Base-by-base conservation (phyloP, 2,113 vertebrate genomes). In the Lepisosteus osseus region DNA sequence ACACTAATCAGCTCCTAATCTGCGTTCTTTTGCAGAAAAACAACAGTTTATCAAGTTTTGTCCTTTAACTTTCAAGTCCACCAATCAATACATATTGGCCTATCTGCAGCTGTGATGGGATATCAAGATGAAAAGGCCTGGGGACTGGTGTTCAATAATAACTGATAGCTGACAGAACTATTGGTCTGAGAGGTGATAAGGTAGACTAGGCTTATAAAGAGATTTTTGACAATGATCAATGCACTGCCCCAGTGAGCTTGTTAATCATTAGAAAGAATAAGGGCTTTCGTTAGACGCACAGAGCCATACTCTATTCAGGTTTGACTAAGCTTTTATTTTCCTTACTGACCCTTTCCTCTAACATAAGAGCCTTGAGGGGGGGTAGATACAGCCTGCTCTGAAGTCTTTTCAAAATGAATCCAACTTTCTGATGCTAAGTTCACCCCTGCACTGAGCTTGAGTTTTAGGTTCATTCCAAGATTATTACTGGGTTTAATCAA, bases 1-100 rank as follows among this genome's bases (percentile, higher is more conserved):
- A n/a, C 57, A 59, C 9, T 13, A 59, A 59, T 59, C 57, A 59
- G 14, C 57, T 59, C 57, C n/a, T 59, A n/a, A 59, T 55, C 57
- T 59, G 57, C 12, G 4, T 59, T 15, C 57, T 59, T 59, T 59
- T 2, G 14, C 1, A 59, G 57, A n/a, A 51, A 51, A 51, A 51
- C 47, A 51, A 51, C 47, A 6, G 47, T 51, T 51, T 51, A 51
- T 51, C 47, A 51, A 51, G 47, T 51, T 51, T 51, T 51, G 47
- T 51, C 47, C 47, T 51, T 51, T 51, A 51, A 51, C 47, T 51
- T 9, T 51, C 47, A 6, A 9, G 47, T 15, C 12, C 13, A 59
- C 57, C 9, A 59, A 59, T 59, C 57, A 13, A n/a, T 59, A 13
- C 14, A 59, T 13, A 59, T 15, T 13, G 5, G n/a, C 5, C 57